Evolutionary conservation across 2,113 vertebrate genomes (phyloP).

Genomic region (Furnarius figulus): DNA sequence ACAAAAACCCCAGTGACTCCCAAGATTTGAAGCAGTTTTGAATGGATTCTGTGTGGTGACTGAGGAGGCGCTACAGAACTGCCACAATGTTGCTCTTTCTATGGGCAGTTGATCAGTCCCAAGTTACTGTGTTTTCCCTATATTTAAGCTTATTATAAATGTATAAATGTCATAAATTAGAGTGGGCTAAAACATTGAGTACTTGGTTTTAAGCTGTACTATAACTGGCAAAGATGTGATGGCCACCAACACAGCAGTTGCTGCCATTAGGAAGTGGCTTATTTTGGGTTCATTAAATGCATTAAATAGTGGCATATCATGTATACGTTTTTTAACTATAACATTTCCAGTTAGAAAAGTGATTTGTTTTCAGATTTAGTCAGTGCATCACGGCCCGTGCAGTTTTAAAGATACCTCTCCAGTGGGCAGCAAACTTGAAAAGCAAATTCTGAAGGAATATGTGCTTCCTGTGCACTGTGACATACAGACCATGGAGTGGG

Average conservation of each 20-base stretch:
- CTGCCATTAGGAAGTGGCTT: neutral
- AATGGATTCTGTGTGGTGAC: neutral
- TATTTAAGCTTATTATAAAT: neutral
- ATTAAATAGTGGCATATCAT: neutral
- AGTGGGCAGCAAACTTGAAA: neutral
- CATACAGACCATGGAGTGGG: neutral
- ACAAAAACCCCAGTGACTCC: fast-evolving
- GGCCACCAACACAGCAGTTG: neutral
- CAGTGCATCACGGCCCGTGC: neutral
- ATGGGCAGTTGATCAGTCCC: neutral
- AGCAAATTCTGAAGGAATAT: slow-evolving; percentile 16
- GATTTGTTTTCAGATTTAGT: neutral
- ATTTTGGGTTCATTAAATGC: neutral
- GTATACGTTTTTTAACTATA: neutral
- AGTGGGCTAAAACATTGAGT: neutral
- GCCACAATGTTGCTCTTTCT: neutral
- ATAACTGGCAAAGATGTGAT: neutral
- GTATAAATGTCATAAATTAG: neutral
- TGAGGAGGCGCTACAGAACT: neutral
- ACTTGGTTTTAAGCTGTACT: neutral
- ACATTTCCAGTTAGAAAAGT: neutral
- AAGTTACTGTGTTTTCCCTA: neutral
- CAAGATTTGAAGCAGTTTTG: neutral
- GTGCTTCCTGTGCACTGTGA: neutral
- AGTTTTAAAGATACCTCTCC: slow-evolving; percentile 36